Conservation (phyloP, 2,113 vertebrate genomes). For the Crotalus viridis region DNA sequence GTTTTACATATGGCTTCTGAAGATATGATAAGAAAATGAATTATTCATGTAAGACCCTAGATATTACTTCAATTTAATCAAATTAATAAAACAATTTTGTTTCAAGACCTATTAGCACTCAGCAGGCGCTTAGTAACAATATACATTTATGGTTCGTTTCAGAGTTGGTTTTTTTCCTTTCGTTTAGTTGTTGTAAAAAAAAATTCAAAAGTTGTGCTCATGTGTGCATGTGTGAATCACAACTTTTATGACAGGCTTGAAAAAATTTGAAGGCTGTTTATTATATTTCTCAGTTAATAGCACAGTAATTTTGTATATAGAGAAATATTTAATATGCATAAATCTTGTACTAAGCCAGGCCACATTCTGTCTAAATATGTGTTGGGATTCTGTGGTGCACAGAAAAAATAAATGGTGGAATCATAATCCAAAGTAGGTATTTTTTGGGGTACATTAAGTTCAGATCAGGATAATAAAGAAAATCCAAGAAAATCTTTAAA, state of each 20-base stretch:
- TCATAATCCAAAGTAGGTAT: background rate
- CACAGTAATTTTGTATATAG: background rate
- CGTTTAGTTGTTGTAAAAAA: slow-evolving; percentile 31
- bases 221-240: background rate
- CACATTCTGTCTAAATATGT: background rate
- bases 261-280: background rate
- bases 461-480: background rate
- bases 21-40: slow-evolving; percentile 78
- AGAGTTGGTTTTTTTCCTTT: background rate
- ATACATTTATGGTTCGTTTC: slow-evolving; percentile 31
- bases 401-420: background rate
- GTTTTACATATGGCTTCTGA: slow-evolving; percentile 79
- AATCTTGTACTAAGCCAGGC: background rate
- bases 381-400: background rate
- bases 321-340: background rate
- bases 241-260: background rate
- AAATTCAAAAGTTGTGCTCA: background rate
- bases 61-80: slow-evolving; percentile 70
- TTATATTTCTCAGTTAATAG: background rate
- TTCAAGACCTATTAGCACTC: slow-evolving; percentile 66
- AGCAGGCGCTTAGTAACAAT: slow-evolving; percentile 47
- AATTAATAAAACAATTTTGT: slow-evolving; percentile 73
- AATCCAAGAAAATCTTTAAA: background rate
- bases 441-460: background rate
- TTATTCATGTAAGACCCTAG: slow-evolving; percentile 75